phyloP scores from a whole-genome alignment of 2,888 invertebrate genomes.

The Sesamia inferens region DNA sequence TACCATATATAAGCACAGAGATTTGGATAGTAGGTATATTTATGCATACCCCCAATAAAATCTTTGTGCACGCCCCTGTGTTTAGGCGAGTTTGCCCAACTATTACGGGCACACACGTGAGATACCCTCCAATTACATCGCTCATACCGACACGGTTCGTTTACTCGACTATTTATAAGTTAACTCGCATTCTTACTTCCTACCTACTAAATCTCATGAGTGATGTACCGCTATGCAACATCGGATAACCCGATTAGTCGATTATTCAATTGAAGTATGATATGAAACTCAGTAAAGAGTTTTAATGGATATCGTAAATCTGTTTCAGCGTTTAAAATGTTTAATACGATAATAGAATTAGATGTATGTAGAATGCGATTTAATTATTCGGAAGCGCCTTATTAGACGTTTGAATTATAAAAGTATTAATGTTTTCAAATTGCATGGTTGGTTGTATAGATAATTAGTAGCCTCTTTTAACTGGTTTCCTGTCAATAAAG shows the following conservation, averaged over 20 bases:
- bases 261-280: slow-evolving; percentile 31
- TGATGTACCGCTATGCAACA: slow-evolving; percentile 42
- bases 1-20: too few relatives aligned
- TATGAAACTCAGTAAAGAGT: slow-evolving; percentile 24
- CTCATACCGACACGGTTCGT: slow-evolving; percentile 58
- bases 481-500: slow-evolving; percentile 39
- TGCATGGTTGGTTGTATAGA: slow-evolving; percentile 7
- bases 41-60: too few relatives aligned
- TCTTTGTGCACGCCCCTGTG: too few relatives aligned
- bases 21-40: too few relatives aligned
- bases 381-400: slow-evolving; percentile 33
- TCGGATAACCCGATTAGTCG: slow-evolving; percentile 22
- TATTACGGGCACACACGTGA: slow-evolving; percentile 36
- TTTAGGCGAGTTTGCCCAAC: slow-evolving; percentile 37
- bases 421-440: slow-evolving; percentile 18
- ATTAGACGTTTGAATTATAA: slow-evolving; percentile 17
- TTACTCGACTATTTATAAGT: slow-evolving; percentile 59
- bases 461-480: slow-evolving; percentile 21
- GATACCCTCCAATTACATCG: slow-evolving; percentile 56
- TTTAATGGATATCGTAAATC: slow-evolving; percentile 34
- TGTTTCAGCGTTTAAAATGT: slow-evolving; percentile 20
- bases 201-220: slow-evolving; percentile 36
- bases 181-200: slow-evolving; percentile 52
- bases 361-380: neutral
- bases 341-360: slow-evolving; percentile 10